A percentile compares a stretch with the other conserved stretches of the same genome.
Evolutionary conservation across 2,113 vertebrate species (phyloP).

Genomic region (Pseudonaja textilis): DNA sequence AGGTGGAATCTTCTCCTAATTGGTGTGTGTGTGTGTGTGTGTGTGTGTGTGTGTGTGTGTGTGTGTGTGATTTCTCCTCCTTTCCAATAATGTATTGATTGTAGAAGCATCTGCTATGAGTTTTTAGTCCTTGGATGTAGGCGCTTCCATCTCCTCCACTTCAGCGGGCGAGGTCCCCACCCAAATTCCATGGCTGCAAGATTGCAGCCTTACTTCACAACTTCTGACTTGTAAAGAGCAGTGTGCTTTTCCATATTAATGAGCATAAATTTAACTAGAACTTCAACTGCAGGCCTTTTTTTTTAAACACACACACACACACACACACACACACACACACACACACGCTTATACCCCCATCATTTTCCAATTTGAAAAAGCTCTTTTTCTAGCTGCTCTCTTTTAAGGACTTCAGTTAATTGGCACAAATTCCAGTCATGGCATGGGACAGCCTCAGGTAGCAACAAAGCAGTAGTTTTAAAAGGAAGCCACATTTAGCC

Average conservation of each 20-base stretch:
- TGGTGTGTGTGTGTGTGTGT: neutral
- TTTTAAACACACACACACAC: neutral
- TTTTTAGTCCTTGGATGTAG: too few relatives aligned
- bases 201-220: neutral
- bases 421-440: neutral
- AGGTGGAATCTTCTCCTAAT: neutral
- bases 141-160: neutral
- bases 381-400: neutral
- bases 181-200: neutral
- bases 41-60: too few relatives aligned
- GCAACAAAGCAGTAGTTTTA: constrained; percentile 17
- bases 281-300: neutral
- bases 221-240: neutral
- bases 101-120: neutral
- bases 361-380: neutral
- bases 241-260: neutral
- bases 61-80: neutral
- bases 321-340: neutral
- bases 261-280: neutral
- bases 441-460: constrained; percentile 29
- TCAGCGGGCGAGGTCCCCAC: neutral
- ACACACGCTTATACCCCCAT: neutral
- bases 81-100: neutral
- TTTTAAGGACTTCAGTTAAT: constrained; percentile 12
- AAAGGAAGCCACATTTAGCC: constrained; percentile 27